Conservation (phyloP, 1,140 invertebrate species). For the Drosophila miranda region DNA sequence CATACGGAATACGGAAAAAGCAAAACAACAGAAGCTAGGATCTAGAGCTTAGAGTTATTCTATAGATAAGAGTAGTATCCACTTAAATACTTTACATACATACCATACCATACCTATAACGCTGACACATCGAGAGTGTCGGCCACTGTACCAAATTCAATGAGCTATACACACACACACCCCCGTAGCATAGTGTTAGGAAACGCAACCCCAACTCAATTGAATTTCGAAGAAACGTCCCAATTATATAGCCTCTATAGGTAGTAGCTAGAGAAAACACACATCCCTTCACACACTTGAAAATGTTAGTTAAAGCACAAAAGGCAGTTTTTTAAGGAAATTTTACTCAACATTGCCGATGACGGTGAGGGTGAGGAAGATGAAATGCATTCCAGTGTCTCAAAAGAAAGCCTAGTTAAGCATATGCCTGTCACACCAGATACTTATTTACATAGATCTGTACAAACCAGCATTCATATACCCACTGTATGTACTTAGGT, state of each 20-base stretch:
- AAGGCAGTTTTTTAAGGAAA: constrained; percentile 70
- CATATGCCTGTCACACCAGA: constrained; percentile 48
- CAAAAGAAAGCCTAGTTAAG: constrained; percentile 61
- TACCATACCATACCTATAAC: constrained; percentile 4
- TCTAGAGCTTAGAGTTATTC: constrained; percentile 31
- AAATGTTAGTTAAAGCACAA: constrained; percentile 43
- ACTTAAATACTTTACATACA: neutral
- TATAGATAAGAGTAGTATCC: constrained; percentile 34
- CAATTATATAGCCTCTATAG: constrained; percentile 25
- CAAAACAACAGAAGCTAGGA: constrained; percentile 64
- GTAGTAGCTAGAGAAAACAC: constrained; percentile 56
- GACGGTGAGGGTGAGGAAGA: constrained; percentile 26
- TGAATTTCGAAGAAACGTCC: constrained; percentile 20
- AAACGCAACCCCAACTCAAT: constrained; percentile 43
- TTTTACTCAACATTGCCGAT: constrained; percentile 58
- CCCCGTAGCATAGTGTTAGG: constrained; percentile 24
- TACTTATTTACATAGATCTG: constrained; percentile 47
- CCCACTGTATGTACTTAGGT: constrained; percentile 19
- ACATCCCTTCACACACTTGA: constrained; percentile 13
- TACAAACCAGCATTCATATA: constrained; percentile 23
- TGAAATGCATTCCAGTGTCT: constrained; percentile 75
- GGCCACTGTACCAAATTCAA: constrained; percentile 72
- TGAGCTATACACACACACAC: constrained; percentile 53
- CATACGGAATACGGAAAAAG: constrained; percentile 32
- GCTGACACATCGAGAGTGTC: constrained; percentile 8